A percentile compares a stretch with the other conserved stretches of the same genome.
Conservation (phyloP, 2,797 vertebrate genomes). For the Enteromius unitaeniatus region DNA sequence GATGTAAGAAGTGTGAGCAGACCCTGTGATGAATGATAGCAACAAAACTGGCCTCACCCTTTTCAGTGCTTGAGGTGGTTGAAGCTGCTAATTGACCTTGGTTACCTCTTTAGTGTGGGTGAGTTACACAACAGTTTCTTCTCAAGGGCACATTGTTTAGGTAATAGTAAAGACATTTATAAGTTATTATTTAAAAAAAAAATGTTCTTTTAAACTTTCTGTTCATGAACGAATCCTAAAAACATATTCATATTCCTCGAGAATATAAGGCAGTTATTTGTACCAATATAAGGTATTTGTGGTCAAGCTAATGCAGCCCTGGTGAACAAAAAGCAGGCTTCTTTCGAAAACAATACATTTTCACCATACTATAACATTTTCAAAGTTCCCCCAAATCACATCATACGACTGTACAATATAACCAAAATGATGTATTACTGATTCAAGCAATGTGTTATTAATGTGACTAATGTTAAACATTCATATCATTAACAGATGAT, state of each 20-base stretch:
- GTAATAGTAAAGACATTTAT: neutral
- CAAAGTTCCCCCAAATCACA: neutral
- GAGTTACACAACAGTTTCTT: neutral
- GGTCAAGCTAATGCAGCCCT: neutral
- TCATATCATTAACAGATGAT: neutral
- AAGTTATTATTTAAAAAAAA: too few relatives aligned
- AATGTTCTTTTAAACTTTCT: too few relatives aligned
- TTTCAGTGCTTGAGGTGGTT: neutral
- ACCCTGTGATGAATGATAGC: slow-evolving; percentile 13
- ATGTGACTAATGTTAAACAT: slow-evolving; percentile 11
- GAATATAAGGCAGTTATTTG: neutral
- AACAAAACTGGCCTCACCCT: neutral
- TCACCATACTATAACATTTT: neutral
- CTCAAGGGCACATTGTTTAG: neutral
- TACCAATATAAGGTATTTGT: too few relatives aligned
- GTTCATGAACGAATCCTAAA: neutral
- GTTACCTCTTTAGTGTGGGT: neutral
- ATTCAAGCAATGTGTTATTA: neutral
- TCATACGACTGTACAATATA: neutral
- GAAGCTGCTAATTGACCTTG: neutral
- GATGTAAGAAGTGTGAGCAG: slow-evolving; percentile 29
- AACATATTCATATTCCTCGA: neutral
- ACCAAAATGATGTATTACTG: neutral
- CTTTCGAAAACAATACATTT: neutral
- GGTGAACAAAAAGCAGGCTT: neutral